Base-by-base conservation (phyloP, 2,888 invertebrate species). In the Eupithecia subfuscata region DNA sequence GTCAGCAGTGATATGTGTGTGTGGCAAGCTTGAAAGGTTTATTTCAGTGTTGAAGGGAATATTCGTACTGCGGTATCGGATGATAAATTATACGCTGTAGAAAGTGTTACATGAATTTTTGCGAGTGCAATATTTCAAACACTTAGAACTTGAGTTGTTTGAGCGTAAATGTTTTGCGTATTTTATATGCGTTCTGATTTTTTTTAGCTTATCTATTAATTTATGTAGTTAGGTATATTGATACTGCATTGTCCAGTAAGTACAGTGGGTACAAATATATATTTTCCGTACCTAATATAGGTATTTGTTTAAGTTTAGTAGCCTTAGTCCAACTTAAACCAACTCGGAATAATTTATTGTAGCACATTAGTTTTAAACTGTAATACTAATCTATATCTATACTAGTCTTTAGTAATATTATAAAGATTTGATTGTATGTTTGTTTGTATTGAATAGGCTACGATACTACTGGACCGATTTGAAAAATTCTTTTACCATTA, bases 1-100 rank as follows among this genome's bases (percentile, higher is more conserved):
- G 90, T 88, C 88, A 90, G 88, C 89, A 85, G 89, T 90, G 90
- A 92, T 92, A 90, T 79, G 81, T 80, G 74, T 71, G 79, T 88
- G 88, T 86, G 87, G 89, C 89, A 90, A 89, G 87, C 88, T 87
- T 87, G 86, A 87, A 88, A 87, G 87, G 88, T 88, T 91, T 89
- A 91, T 90, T 87, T 89, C 84, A 84, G 81, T 82, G 85, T 78
- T 78, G 80, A 80, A 79, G 77, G 76, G 79, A 80, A 81, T 79
- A 81, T 80, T 79, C 81, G 77, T 79, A 76, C 75, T 74, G 75
- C 73, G 72, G 74, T 52, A 70, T 75, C 68, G 74, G 56, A 76
- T 78, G 76, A 79, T 79, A 78, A 80, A 75, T 78, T 80, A 78
- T 75, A 75, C 69, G 64, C 67, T 48, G 22, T 40, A 30, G 70